Evolutionary conservation across 2,797 vertebrate genomes (phyloP).

Genomic region (Sebastes glaucus): DNA sequence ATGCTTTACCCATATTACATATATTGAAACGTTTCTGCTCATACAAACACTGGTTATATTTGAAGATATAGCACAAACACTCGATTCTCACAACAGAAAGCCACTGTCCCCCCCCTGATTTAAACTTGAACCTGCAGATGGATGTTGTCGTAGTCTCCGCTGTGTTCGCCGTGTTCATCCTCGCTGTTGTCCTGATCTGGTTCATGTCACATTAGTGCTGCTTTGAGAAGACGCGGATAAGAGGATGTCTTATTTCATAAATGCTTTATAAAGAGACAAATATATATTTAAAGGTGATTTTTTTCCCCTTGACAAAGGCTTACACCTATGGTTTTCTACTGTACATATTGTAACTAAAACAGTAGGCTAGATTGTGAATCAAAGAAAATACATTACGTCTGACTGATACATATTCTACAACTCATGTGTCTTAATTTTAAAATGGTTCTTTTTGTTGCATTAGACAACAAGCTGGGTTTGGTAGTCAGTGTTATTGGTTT

Average conservation of each 20-base stretch:
- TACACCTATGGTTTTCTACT: conserved; percentile 70
- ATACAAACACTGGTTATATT: not conserved
- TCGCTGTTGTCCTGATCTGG: conserved; percentile 20
- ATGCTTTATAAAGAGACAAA: conserved; percentile 68
- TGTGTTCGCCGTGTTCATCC: conserved; percentile 10
- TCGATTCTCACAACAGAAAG: not conserved
- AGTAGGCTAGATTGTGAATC: conserved; percentile 74
- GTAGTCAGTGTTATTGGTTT: conserved; percentile 1
- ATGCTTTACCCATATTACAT: conserved; percentile 21
- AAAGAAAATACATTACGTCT: conserved; percentile 56
- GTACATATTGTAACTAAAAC: conserved; percentile 79
- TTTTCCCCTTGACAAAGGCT: conserved; percentile 26
- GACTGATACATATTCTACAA: conserved; percentile 57
- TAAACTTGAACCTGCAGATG: conserved; percentile 24
- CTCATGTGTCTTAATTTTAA: conserved; percentile 70
- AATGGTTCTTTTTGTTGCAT: conserved; percentile 26
- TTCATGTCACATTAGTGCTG: conserved; percentile 57
- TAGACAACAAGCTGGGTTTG: conserved; percentile 28
- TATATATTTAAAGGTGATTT: conserved; percentile 60
- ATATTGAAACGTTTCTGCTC: not conserved
- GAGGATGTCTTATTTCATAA: conserved; percentile 60
- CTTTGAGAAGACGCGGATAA: conserved; percentile 49
- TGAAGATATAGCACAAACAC: conserved; percentile 10
- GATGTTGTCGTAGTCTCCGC: not conserved
- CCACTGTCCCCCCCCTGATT: not conserved